Base-by-base conservation (phyloP, 2,888 invertebrate species). In the Hermaeophaga mercurialis region DNA sequence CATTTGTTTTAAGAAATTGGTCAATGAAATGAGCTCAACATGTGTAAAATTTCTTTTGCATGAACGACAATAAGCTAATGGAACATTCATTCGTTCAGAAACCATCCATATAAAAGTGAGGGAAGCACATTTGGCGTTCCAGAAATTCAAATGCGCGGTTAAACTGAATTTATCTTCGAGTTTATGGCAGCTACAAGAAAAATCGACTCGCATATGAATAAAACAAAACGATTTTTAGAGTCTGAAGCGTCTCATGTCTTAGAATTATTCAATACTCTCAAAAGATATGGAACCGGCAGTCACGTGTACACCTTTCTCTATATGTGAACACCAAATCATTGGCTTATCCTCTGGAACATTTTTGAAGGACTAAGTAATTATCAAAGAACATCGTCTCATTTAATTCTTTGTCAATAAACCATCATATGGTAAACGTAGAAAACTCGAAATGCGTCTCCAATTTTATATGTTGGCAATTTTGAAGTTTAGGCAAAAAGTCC, bases 261-360 rank as follows among this genome's bases (percentile, higher is more conserved):
- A 66, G 72, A 75, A 75, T 75, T 75, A 75, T 75, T 75, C 74
- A 75, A 75, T 75, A 74, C 74, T 68, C 70, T 69, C 71, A 68
- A 43, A 69, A 72, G 70, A 73, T 72, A 73, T 73, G 72, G 70
- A 54, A 52, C 52, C 54, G 26, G 46, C 18, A 71, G 73, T 73
- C 73, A 74, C 73, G 73, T 73, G 73, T 48, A 14, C 11, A 31
- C 33, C 18, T 50, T 5, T 24, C 28, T 28, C 39, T 48, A 38
- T 26, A 49, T 39, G 39, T 50, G 49, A 38, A 39, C 39, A 22
- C 11, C 18, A 7, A 18, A 39, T n/a, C 39, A 39, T 39, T 8
- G 39, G 39, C 39, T 39, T 19, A 39, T 39, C 39, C 18, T 11
- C 7, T n/a, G n/a, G n/a, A 18, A 15, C 18, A 11, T 19, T 39